phyloP scores from a whole-genome alignment of 2,888 invertebrate genomes.

The Globia sparganii region DNA sequence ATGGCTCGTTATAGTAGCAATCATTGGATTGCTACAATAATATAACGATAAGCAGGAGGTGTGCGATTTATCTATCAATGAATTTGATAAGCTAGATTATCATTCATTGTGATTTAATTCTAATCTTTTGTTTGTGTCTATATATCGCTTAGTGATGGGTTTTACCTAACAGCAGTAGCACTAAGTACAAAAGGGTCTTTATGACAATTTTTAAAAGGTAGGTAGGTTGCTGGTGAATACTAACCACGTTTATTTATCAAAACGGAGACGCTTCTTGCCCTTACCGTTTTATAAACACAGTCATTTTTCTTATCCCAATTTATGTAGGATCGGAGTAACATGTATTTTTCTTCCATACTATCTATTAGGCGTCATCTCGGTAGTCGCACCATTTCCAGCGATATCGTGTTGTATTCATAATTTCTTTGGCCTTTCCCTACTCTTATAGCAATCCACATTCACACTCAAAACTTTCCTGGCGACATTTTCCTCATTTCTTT shows the following conservation, averaged over 20 bases:
- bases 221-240: background rate
- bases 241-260: background rate
- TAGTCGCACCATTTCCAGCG: background rate
- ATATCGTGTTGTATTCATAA: background rate
- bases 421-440: background rate
- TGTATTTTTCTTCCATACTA: background rate
- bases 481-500: background rate
- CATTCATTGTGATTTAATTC: conserved; percentile 35
- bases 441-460: background rate
- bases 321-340: background rate
- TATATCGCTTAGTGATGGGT: background rate
- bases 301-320: background rate
- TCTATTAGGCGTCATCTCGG: background rate
- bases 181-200: too few species aligned
- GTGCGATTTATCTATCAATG: conserved; percentile 38
- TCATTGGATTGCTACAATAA: too few species aligned
- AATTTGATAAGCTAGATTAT: conserved; percentile 45
- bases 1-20: too few species aligned
- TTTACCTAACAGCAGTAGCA: conserved; percentile 21
- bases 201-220: background rate
- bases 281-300: background rate
- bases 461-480: background rate
- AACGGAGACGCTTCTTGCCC: too few species aligned
- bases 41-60: conserved; percentile 23
- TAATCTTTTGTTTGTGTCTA: conserved; percentile 27